Evolutionary conservation across 1,140 invertebrate genomes (phyloP).

Genomic region (Sycobia sp.): DNA sequence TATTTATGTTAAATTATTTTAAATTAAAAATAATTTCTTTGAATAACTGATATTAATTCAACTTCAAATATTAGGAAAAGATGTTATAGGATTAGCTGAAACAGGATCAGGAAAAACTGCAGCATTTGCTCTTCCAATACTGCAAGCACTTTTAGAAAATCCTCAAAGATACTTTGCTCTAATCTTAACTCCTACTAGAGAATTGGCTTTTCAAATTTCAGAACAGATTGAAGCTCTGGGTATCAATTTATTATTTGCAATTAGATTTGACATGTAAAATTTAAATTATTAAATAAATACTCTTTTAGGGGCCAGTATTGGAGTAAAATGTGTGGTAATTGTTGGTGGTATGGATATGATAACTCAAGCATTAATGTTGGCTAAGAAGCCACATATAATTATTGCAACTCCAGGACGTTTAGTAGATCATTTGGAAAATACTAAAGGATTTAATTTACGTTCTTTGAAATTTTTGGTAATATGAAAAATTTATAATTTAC

Average conservation of each 20-base stretch:
- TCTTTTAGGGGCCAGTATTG: slow-evolving; percentile 74
- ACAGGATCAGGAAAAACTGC: slow-evolving; percentile 98
- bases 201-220: slow-evolving; percentile 95
- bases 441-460: slow-evolving; percentile 90
- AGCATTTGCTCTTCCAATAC: slow-evolving; percentile 94
- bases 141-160: slow-evolving; percentile 87
- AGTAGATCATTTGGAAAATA: slow-evolving; percentile 90
- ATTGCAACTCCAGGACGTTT: slow-evolving; percentile 91
- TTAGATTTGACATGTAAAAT: slow-evolving; percentile 12
- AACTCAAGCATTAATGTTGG: slow-evolving; percentile 85
- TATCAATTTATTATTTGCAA: slow-evolving; percentile 47
- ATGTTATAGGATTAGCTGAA: slow-evolving; percentile 96
- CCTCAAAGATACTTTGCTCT: slow-evolving; percentile 94
- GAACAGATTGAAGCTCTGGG: slow-evolving; percentile 95
- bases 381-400: slow-evolving; percentile 94
- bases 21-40: slow-evolving; percentile 6
- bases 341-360: slow-evolving; percentile 99
- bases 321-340: slow-evolving; percentile 93
- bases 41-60: too few species aligned
- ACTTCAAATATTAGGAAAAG: slow-evolving; percentile 68
- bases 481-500: background rate
- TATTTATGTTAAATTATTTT: background rate
- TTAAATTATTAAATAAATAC: slow-evolving; percentile 17
- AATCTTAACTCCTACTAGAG: slow-evolving; percentile 94
- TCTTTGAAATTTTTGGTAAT: slow-evolving; percentile 84